Evolutionary conservation across 2,888 invertebrate species (phyloP).

Genomic region (Hermaeophaga mercurialis): DNA sequence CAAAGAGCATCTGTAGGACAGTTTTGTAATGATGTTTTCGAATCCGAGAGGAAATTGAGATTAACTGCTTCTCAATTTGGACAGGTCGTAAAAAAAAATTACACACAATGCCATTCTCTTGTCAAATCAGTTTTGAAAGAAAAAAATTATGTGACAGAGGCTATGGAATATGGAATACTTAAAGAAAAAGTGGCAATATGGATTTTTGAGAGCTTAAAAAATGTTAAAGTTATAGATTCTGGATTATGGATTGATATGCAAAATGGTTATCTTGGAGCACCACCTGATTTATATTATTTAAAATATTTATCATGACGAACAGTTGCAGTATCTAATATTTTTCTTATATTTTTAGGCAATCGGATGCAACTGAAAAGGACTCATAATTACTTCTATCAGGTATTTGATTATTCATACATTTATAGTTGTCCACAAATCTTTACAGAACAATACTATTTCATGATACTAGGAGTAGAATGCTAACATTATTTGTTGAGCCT

Average conservation of each 20-base stretch:
- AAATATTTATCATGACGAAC: not conserved
- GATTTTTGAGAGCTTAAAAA: not conserved
- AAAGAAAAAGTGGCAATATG: slow-evolving; percentile 25
- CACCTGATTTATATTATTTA: not conserved
- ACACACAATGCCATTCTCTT: slow-evolving; percentile 25
- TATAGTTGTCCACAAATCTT: too few relatives aligned
- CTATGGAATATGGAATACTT: slow-evolving; percentile 27
- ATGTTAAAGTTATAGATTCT: not conserved
- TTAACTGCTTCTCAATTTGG: slow-evolving; percentile 33
- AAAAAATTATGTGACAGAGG: slow-evolving; percentile 20
- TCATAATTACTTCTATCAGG: slow-evolving; percentile 18
- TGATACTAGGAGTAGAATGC: not conserved
- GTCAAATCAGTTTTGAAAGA: slow-evolving; percentile 15
- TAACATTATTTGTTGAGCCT: too few relatives aligned
- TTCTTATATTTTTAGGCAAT: not conserved
- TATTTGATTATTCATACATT: too few relatives aligned
- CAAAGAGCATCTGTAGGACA: slow-evolving; percentile 17
- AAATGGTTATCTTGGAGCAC: not conserved
- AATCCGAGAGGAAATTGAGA: slow-evolving; percentile 18
- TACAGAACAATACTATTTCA: too few relatives aligned
- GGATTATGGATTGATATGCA: slow-evolving; percentile 10
- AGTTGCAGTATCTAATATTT: too few relatives aligned
- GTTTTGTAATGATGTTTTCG: slow-evolving; percentile 25
- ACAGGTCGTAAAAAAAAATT: slow-evolving; percentile 19
- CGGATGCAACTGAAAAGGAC: slow-evolving; percentile 7